Evolutionary conservation across 2,797 vertebrate species (phyloP).

Genomic region (Paramormyrops hopkinsi): DNA sequence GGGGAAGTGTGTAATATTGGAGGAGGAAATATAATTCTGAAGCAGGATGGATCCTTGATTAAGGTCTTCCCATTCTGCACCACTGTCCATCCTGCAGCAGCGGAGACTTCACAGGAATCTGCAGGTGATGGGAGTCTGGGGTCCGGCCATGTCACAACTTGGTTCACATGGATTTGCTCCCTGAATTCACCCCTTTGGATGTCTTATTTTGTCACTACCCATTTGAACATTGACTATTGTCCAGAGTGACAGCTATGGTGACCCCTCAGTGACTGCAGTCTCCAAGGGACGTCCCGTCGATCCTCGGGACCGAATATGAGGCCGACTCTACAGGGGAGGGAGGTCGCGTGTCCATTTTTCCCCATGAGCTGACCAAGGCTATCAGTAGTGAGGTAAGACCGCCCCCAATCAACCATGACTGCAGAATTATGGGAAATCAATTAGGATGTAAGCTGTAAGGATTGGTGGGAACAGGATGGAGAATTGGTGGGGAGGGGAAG

Average conservation of each 20-base stretch:
- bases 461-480: not conserved
- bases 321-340: not conserved
- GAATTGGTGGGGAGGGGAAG: not conserved
- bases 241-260: not conserved
- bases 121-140: not conserved
- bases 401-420: not conserved
- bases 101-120: not conserved
- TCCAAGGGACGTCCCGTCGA: not conserved
- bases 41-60: not conserved
- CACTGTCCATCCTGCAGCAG: not conserved
- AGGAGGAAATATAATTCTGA: not conserved
- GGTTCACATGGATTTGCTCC: not conserved
- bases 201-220: not conserved
- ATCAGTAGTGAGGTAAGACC: not conserved
- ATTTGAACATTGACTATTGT: not conserved
- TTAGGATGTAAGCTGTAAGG: not conserved
- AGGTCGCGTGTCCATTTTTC: not conserved
- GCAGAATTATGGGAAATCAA: not conserved
- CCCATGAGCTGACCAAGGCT: not conserved
- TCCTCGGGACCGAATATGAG: not conserved
- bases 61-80: not conserved
- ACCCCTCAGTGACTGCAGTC: too few species aligned
- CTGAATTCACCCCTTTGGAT: not conserved
- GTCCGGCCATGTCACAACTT: not conserved
- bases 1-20: not conserved